A percentile compares a stretch with the other conserved stretches of the same genome.
Evolutionary conservation across 2,888 invertebrate species (phyloP).

Genomic region (Margaritifera margaritifera): DNA sequence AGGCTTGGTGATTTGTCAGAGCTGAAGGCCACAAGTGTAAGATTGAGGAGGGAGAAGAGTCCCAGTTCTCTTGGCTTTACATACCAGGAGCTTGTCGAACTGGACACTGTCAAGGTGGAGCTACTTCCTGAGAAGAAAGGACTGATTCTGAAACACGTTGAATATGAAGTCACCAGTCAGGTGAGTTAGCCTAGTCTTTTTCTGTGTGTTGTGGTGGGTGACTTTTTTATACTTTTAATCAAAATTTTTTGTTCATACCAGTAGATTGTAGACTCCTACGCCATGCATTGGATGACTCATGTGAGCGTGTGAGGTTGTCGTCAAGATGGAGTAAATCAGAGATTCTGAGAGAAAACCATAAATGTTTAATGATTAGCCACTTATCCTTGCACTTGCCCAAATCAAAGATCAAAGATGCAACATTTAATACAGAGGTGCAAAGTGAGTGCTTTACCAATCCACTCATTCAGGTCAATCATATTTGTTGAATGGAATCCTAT

Average conservation of each 20-base stretch:
- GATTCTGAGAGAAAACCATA: no score
- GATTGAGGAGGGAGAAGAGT: conserved; percentile 64
- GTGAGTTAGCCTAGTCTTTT: conserved; percentile 42
- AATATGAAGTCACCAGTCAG: conserved; percentile 73
- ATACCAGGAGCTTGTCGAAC: conserved; percentile 67
- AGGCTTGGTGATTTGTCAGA: conserved; percentile 70
- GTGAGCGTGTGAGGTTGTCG: no score
- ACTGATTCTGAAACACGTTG: conserved; percentile 73
- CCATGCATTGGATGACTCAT: background rate
- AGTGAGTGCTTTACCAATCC: no score
- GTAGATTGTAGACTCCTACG: background rate
- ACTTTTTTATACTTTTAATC: background rate
- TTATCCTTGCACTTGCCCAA: no score
- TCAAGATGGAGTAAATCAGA: no score
- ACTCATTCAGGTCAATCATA: no score
- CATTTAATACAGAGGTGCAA: no score
- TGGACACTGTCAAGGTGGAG: conserved; percentile 72
- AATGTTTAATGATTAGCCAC: no score
- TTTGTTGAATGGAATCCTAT: no score
- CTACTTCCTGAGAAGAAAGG: conserved; percentile 74
- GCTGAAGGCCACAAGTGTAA: conserved; percentile 62
- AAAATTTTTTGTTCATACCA: background rate
- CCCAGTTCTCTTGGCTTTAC: conserved; percentile 69
- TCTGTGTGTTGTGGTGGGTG: no score
- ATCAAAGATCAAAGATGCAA: no score